Conservation (phyloP, 2,888 invertebrate species). For the Deroplatys truncata region DNA sequence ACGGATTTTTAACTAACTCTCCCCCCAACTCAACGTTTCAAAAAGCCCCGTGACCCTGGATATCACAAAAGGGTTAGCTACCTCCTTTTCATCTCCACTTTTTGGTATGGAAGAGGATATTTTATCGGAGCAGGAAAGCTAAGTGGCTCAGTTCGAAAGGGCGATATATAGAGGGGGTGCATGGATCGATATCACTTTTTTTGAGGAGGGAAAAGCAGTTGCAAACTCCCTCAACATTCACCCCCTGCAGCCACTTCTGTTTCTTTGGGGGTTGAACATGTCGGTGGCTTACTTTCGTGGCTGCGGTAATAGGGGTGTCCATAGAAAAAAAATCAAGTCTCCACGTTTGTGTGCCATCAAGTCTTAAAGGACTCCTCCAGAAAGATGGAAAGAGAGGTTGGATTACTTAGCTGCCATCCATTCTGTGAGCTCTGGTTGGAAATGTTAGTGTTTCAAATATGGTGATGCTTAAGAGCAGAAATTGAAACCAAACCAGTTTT, state of each 20-base stretch:
- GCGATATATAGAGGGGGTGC: slow-evolving; percentile 3
- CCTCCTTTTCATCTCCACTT: not conserved
- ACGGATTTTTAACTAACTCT: not conserved
- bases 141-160: slow-evolving; percentile 11
- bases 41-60: not conserved
- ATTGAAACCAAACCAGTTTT: too few relatives aligned
- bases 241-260: not conserved
- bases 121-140: slow-evolving; percentile 13
- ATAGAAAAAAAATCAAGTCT: not conserved
- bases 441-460: too few relatives aligned
- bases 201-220: not conserved
- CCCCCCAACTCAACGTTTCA: not conserved
- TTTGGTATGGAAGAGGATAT: slow-evolving; percentile 14
- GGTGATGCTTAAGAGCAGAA: too few relatives aligned
- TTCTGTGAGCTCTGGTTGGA: too few relatives aligned
- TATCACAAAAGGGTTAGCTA: not conserved
- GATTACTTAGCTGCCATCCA: too few relatives aligned
- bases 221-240: not conserved
- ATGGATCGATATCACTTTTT: not conserved
- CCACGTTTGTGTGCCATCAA: too few relatives aligned
- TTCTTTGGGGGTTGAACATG: not conserved
- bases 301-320: not conserved
- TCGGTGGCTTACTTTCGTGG: not conserved
- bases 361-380: too few relatives aligned
- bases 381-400: too few relatives aligned